phyloP scores from a whole-genome alignment of 2,113 vertebrate species.

The Pygoscelis antarcticus region DNA sequence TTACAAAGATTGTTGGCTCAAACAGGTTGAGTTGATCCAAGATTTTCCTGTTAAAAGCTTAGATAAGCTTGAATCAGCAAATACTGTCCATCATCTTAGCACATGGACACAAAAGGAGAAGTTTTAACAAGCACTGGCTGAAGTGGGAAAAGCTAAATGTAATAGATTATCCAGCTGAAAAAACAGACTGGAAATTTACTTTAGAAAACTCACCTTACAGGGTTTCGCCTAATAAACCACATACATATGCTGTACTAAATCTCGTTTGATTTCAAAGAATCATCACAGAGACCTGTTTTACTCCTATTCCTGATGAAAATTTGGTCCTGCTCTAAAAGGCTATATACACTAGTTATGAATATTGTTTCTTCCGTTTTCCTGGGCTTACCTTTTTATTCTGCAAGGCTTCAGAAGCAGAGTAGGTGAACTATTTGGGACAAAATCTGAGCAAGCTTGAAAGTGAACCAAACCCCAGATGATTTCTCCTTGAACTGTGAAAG shows the following conservation, averaged over 20 bases:
- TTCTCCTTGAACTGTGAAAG: background rate
- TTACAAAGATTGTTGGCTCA: background rate
- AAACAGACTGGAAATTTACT: slow-evolving; percentile 76
- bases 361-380: slow-evolving; percentile 24
- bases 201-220: slow-evolving; percentile 74
- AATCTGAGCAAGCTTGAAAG: slow-evolving; percentile 17
- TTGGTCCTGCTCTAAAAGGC: background rate
- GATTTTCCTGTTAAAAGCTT: slow-evolving; percentile 50
- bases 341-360: slow-evolving; percentile 13
- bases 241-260: slow-evolving; percentile 42
- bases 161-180: slow-evolving; percentile 77
- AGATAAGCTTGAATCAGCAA: slow-evolving; percentile 61
- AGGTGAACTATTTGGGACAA: background rate
- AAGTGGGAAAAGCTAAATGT: slow-evolving; percentile 55
- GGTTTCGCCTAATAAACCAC: slow-evolving; percentile 74
- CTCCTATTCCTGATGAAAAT: slow-evolving; percentile 33
- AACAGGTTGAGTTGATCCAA: slow-evolving; percentile 25
- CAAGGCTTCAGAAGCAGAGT: slow-evolving; percentile 10
- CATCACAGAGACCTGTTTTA: slow-evolving; percentile 59
- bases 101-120: slow-evolving; percentile 59
- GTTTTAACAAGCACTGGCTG: slow-evolving; percentile 52
- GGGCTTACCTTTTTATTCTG: slow-evolving; percentile 35
- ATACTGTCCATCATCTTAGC: slow-evolving; percentile 66
- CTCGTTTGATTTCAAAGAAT: slow-evolving; percentile 57
- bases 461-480: background rate